Percentiles rank a stretch among this genome's conserved stretches.
Evolutionary conservation across 1,140 invertebrate species (phyloP).

Genomic region (Plectus sambesii): DNA sequence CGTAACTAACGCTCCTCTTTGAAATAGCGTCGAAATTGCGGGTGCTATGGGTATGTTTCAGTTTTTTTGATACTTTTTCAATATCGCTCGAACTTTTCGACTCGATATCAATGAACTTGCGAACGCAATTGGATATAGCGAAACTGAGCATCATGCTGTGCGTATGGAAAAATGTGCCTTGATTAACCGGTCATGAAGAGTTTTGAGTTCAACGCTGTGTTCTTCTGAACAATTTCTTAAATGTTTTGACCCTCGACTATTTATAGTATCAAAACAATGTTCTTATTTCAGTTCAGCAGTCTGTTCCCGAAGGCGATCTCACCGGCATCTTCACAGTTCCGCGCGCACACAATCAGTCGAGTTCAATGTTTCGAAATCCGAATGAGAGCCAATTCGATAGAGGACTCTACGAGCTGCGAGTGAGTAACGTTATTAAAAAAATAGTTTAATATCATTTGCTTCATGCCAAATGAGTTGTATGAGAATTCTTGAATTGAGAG

Average conservation of each 20-base stretch:
- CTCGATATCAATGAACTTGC: no score
- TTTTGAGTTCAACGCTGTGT: slow-evolving; percentile 14
- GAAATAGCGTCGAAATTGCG: no score
- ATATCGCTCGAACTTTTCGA: no score
- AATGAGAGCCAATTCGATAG: slow-evolving; percentile 37
- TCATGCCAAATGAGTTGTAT: not conserved
- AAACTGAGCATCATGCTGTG: slow-evolving; percentile 10
- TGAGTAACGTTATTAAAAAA: no score
- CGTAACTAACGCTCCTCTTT: no score
- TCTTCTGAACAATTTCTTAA: no score
- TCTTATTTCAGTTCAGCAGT: not conserved
- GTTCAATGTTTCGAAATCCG: slow-evolving; percentile 33
- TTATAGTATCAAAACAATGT: slow-evolving; percentile 10
- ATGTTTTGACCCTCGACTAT: no score
- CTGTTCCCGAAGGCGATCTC: slow-evolving; percentile 27
- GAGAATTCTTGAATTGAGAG: slow-evolving; percentile 2
- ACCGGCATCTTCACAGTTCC: slow-evolving; percentile 34
- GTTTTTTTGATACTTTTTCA: no score
- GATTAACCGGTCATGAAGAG: slow-evolving; percentile 30
- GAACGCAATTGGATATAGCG: no score
- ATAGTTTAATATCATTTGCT: no score
- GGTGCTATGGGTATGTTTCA: no score
- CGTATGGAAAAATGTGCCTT: slow-evolving; percentile 3
- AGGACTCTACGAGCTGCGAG: slow-evolving; percentile 32
- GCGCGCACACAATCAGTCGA: slow-evolving; percentile 18